Percentiles rank a stretch among this genome's conserved stretches.
Evolutionary conservation across 2,113 vertebrate genomes (phyloP).

Genomic region (Notechis scutatus): DNA sequence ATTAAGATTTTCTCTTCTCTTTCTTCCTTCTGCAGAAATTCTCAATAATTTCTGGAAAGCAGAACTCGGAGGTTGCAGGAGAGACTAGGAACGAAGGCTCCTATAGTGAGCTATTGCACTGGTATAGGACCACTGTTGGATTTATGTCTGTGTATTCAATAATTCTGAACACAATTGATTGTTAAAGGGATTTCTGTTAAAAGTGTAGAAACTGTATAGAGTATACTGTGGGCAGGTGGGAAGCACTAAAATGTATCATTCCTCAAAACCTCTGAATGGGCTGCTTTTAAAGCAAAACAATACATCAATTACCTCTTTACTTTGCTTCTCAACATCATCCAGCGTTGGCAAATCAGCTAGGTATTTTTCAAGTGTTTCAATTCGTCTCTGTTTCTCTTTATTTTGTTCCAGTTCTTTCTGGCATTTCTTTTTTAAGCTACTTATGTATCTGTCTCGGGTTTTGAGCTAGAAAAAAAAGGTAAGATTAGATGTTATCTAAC

Average conservation of each 20-base stretch:
- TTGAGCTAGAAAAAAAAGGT: constrained; percentile 78
- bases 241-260: background rate
- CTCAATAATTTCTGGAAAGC: background rate
- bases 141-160: background rate
- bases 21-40: background rate
- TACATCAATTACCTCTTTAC: constrained; percentile 78
- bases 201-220: background rate
- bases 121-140: background rate
- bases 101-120: background rate
- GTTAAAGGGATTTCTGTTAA: background rate
- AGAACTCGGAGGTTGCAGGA: background rate
- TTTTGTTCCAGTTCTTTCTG: constrained; percentile 89
- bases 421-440: constrained; percentile 91
- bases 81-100: background rate
- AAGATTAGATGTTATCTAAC: constrained; percentile 28
- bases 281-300: background rate
- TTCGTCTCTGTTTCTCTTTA: constrained; percentile 89
- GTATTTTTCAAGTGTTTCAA: constrained; percentile 95
- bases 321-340: constrained; percentile 84
- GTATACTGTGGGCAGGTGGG: background rate
- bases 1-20: background rate
- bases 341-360: constrained; percentile 90
- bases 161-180: background rate
- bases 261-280: background rate
- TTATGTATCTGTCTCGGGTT: constrained; percentile 94